A percentile compares a stretch with the other conserved stretches of the same genome.
Evolutionary conservation across 2,113 vertebrate species (phyloP).

Genomic region (Phylloscopus whistleri): DNA sequence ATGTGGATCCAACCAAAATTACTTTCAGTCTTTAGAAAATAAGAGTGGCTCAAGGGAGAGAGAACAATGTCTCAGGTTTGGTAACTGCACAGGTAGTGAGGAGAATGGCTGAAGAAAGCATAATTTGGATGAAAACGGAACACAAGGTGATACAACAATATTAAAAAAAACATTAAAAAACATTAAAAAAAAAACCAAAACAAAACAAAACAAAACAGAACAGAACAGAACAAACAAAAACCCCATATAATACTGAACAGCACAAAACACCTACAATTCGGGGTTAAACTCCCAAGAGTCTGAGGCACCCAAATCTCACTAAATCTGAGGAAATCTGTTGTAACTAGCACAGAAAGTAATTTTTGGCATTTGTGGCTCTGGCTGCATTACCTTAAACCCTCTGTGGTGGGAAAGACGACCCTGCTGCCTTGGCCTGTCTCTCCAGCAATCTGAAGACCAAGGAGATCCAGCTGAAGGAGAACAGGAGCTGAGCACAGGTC

Average conservation of each 20-base stretch:
- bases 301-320: not conserved
- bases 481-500: not conserved
- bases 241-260: not conserved
- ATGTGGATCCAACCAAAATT: not conserved
- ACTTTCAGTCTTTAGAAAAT: not conserved
- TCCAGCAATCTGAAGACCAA: not conserved
- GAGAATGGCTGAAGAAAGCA: not conserved
- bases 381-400: not conserved
- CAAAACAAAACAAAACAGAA: not conserved
- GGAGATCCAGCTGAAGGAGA: not conserved
- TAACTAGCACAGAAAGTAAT: not conserved
- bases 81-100: not conserved
- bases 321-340: not conserved
- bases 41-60: not conserved
- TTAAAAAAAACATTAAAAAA: not conserved
- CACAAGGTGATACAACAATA: not conserved
- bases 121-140: not conserved
- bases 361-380: not conserved
- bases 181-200: not conserved
- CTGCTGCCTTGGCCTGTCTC: not conserved
- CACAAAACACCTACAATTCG: not conserved
- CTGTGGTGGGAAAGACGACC: not conserved
- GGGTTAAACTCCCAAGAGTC: not conserved
- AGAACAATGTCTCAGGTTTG: not conserved
- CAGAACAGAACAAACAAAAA: not conserved